Percentiles rank a stretch among this genome's conserved stretches.
These are phyloP conservation scores for Watsonalla cultraria DNA, from an alignment of 2,888 invertebrate genomes.

Conservation along the genomic window DNA sequence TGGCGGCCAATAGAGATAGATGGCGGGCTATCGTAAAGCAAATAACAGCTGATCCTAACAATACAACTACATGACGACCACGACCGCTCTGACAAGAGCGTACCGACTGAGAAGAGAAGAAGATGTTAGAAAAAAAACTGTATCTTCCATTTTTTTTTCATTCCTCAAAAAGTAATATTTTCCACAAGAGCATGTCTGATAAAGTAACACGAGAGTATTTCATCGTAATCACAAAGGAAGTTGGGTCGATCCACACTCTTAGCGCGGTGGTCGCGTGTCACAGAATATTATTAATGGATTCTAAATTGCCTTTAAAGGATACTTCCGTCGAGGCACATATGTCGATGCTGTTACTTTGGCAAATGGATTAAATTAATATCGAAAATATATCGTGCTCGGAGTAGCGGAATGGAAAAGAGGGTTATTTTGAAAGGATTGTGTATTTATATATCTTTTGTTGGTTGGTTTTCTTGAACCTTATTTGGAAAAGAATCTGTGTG, in stretches of 20 bases:
- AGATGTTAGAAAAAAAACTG: no score
- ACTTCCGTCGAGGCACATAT: slow-evolving; percentile 43
- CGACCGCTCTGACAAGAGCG: no score
- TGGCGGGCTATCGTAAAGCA: no score
- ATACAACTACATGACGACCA: no score
- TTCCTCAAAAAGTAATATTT: neutral
- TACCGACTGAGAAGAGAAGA: no score
- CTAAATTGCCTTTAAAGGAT: slow-evolving; percentile 60
- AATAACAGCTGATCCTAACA: no score
- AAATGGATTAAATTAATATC: slow-evolving; percentile 45
- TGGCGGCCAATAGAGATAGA: no score
- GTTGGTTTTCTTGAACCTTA: neutral
- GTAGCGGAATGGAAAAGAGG: neutral
- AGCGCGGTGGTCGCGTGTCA: slow-evolving; percentile 38
- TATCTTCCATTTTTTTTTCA: neutral
- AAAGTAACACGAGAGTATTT: slow-evolving; percentile 2
- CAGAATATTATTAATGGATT: slow-evolving; percentile 62
- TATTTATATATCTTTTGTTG: neutral
- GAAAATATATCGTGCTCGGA: slow-evolving; percentile 11
- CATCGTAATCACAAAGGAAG: slow-evolving; percentile 3
- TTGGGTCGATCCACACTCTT: slow-evolving; percentile 11
- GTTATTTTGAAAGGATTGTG: no score
- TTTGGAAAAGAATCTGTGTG: no score
- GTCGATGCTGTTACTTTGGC: slow-evolving; percentile 42
- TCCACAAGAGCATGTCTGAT: neutral